Percentiles rank a stretch among this genome's conserved stretches.
These are phyloP conservation scores for Halcyon malimbica DNA, from an alignment of 2,113 vertebrate species.

Conservation along the genomic window DNA sequence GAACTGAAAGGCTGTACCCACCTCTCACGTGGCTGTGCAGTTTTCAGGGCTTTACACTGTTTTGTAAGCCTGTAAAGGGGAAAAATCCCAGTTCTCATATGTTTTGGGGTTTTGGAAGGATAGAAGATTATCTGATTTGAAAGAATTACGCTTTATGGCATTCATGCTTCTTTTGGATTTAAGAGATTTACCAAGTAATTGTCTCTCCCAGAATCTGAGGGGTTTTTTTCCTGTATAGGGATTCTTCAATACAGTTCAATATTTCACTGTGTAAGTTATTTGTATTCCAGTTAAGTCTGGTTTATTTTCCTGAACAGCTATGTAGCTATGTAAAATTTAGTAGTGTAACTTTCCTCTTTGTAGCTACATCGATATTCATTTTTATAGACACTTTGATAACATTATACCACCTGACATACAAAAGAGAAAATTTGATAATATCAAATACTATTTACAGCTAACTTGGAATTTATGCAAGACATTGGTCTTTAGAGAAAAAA, in stretches of 20 bases:
- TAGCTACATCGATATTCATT: background rate
- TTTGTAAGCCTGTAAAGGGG: background rate
- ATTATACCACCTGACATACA: background rate
- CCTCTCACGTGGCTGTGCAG: background rate
- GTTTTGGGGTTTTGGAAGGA: background rate
- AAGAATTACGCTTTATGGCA: background rate
- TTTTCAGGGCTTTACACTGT: background rate
- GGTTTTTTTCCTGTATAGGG: background rate
- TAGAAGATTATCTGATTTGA: background rate
- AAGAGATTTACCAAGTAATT: conserved; percentile 3
- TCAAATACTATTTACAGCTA: background rate
- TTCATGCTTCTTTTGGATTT: background rate
- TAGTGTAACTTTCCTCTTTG: background rate
- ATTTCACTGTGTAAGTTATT: background rate
- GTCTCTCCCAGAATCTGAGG: background rate
- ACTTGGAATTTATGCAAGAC: background rate
- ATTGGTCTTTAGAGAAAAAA: background rate
- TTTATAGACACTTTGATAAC: background rate
- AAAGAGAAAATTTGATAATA: background rate
- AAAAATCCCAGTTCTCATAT: background rate
- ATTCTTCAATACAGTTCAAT: background rate
- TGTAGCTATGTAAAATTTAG: background rate
- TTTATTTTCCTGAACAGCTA: background rate
- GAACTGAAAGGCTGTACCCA: background rate
- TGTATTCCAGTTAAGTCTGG: background rate